Evolutionary conservation across 2,888 invertebrate genomes (phyloP), one percentile per base, ranked within the genome.

Genomic region (Nomada ruficornis): DNA sequence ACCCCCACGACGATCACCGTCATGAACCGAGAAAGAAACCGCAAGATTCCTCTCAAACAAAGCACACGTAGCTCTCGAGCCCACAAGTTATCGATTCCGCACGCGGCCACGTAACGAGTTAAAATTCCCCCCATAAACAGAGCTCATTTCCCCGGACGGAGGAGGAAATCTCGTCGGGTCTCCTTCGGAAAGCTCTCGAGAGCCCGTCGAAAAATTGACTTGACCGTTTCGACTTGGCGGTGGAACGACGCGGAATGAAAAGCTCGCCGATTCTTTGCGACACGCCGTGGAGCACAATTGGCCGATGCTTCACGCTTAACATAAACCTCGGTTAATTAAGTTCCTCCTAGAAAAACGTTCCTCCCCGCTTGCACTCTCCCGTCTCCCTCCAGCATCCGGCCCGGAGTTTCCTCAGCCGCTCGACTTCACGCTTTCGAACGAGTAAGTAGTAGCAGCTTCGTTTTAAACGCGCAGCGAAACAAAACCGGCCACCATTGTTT

Each of bases 401-500:
- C 11, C 26, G 29, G 11, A 7, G 3, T 20, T 44, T 7, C 15
- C 2, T 0, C 11, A 0, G 42, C 54, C n/a, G 13, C 15, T 44
- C 29, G 47, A 18, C 10, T 15, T 52, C 29, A 29, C 52, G 23
- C 26, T 26, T 36, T 18, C 44, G 59, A 20, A 26, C 23, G n/a
- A 13, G n/a, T 13, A 52, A 74, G 71, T n/a, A 52, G 13, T 42
- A 11, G 29, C 65, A 20, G 65, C 15, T 29, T 65, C 23, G 69
- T 65, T 54, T 80, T 44, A 70, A 70, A 18, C 50, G 42, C 65
- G 23, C 13, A 42, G 15, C 18, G 52, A 60, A 62, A 50, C 42
- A 71, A 80, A 80, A 75, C 20, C 29, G 13, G 18, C 23, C 29
- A 52, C 9, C 50, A 80, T 80, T 82, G 75, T 76, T 81, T 36